Evolutionary conservation across 30 jellyfish, hydroid and myxozoan species (phyloP), one percentile per base, ranked within the genome.

Genomic region (Sanderia malayensis): DNA sequence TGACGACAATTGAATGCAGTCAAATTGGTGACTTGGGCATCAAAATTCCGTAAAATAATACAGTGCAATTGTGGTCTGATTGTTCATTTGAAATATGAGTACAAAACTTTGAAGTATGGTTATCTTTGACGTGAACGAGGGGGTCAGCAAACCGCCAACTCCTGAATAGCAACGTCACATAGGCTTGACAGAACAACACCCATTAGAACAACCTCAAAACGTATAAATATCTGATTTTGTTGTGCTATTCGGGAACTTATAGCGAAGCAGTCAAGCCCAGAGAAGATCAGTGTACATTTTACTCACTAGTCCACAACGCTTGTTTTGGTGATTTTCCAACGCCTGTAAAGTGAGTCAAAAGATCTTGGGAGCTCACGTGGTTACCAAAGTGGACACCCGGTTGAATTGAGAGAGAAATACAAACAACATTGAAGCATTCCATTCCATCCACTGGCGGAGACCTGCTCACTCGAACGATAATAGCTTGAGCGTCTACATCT

Each of bases 61-160:
- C 63, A 22, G 86, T 73, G 41, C 31, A 23, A 44, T 10, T 31
- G 30, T 73, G 44, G 80, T 65, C 41, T 61, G 58, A 21, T 67
- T 41, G 64, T 41, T 24, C 87, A 52, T 46, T 76, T 61, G 87
- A 34, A 76, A 76, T 46, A 19, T 62, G 87, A 76, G 52, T 37
- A 19, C 73, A 59, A 58, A 37, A 34, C 41, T 45, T 46, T 24
- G 72, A 23, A 57, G 25, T 24, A 17, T 73, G 19, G 53, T 53
- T 29, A 68, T 17, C 63, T n/a, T 33, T 41, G 19, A n/a, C 31
- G 0, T 32, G 46, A 21, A 20, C n/a, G 21, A 55, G 72, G 89
- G 89, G 89, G 89, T 60, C 17, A 41, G 63, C 89, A 44, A 45
- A 46, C 44, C 25, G 63, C 30, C 65, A 67, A 46, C 32, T 46